Conservation (phyloP, 2,797 vertebrate species). For the Botia almorhae region DNA sequence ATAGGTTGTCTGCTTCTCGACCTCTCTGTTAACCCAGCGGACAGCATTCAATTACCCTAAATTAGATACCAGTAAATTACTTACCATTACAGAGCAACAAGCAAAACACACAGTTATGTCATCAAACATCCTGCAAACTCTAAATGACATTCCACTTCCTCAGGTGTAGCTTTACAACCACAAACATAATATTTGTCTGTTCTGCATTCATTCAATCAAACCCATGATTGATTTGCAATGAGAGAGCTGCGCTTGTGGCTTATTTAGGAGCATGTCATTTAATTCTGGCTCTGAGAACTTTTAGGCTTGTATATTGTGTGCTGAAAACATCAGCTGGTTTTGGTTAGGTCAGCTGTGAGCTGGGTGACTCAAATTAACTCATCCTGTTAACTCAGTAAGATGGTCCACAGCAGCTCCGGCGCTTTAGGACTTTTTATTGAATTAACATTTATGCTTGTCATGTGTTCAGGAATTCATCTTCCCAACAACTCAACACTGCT, state of each 20-base stretch:
- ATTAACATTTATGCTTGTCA: slow-evolving; percentile 74
- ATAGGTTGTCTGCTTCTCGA: background rate
- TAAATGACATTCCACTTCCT: too few relatives aligned
- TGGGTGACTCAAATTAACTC: slow-evolving; percentile 74
- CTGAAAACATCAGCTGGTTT: slow-evolving; percentile 82
- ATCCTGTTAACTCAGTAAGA: slow-evolving; percentile 62
- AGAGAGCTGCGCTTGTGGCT: background rate
- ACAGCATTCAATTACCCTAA: background rate
- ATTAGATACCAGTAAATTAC: too few relatives aligned
- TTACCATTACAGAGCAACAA: too few relatives aligned
- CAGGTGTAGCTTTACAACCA: background rate
- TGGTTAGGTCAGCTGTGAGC: slow-evolving; percentile 66
- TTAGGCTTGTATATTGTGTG: slow-evolving; percentile 55
- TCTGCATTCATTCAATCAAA: background rate
- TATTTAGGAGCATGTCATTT: background rate
- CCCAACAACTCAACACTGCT: background rate
- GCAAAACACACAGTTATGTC: too few relatives aligned
- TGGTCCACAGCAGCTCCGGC: slow-evolving; percentile 63
- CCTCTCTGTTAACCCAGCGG: background rate
- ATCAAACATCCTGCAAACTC: too few relatives aligned
- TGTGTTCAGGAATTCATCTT: slow-evolving; percentile 64
- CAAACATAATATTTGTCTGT: background rate
- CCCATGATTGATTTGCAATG: background rate
- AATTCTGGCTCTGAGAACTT: slow-evolving; percentile 9
- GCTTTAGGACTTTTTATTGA: slow-evolving; percentile 67